Evolutionary conservation across 2,113 vertebrate species (phyloP), one percentile per base, ranked within the genome.

Genomic region (Zingel zingel): DNA sequence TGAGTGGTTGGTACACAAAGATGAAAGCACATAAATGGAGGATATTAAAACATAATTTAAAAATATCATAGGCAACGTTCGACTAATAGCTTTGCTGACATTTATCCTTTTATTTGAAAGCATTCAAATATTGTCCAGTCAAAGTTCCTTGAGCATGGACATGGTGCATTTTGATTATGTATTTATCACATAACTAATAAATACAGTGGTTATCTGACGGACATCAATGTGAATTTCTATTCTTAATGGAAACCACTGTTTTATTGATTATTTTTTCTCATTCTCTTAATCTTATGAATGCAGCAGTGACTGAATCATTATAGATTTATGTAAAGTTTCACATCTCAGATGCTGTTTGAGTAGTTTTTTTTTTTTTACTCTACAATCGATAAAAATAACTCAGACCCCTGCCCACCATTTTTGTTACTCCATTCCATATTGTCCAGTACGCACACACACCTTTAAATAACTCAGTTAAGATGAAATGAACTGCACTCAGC

Each of bases 61-160:
- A 59, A 14, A 57, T 19, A 56, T 64, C 23, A 79, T 2, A 48
- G 21, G 8, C n/a, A 77, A 61, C 48, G 62, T 57, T 30, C 48
- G 3, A 83, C 21, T 27, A 50, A 21, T 33, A 15, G 0, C 6
- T 62, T 58, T 65, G 6, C 48, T 73, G 27, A 65, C 12, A 27
- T 77, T 61, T 19, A 77, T 66, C 51, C 8, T 74, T 76, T 79
- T 48, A 61, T 50, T 64, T 67, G 6, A 74, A 73, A 73, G 47
- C 21, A 27, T 27, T 27, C 27, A 68, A 45, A 76, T 39, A 56
- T 7, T 64, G 16, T 68, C n/a, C 36, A 33, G n/a, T 33, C 30
- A 54, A 16, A 18, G 12, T 18, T 13, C 6, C 3, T 2, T 39
- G 59, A 58, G 47, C 13, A 48, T 3, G 5, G 10, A 48, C 54